A percentile compares a stretch with the other conserved stretches of the same genome.
phyloP scores from a whole-genome alignment of 2,113 vertebrate species.

The Dromiciops gliroides region DNA sequence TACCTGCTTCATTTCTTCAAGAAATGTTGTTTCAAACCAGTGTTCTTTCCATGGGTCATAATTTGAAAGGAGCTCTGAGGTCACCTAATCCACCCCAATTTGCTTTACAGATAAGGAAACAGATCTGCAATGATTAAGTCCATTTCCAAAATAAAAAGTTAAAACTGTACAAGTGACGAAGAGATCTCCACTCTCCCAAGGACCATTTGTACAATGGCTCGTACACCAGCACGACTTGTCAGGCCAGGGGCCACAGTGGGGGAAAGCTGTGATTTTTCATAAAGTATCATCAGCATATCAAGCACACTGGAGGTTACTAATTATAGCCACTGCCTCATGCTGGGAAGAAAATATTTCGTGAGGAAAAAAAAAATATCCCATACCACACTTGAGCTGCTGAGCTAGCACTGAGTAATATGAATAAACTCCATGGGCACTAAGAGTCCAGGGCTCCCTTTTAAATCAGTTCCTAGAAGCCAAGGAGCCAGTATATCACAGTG shows the following conservation, averaged over 20 bases:
- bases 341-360: conserved; percentile 63
- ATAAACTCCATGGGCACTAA: conserved; percentile 33
- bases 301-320: conserved; percentile 47
- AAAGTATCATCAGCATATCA: conserved; percentile 44
- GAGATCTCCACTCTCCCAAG: background rate
- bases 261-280: background rate
- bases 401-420: conserved; percentile 62
- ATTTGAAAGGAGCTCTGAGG: background rate
- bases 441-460: conserved; percentile 56
- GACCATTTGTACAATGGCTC: background rate
- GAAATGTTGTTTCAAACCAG: background rate
- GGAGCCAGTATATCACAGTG: conserved; percentile 66
- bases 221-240: conserved; percentile 17
- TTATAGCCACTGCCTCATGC: conserved; percentile 20
- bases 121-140: background rate
- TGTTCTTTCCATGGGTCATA: background rate
- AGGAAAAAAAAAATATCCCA: conserved; percentile 6
- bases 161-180: background rate
- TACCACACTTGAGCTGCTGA: conserved; percentile 63
- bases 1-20: background rate
- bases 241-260: background rate
- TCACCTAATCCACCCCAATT: background rate
- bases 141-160: background rate
- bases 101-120: background rate
- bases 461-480: conserved; percentile 67